Evolutionary conservation across 35 echinoderm and acorn worm genomes (phyloP).

Genomic region (Antedon bifida): DNA sequence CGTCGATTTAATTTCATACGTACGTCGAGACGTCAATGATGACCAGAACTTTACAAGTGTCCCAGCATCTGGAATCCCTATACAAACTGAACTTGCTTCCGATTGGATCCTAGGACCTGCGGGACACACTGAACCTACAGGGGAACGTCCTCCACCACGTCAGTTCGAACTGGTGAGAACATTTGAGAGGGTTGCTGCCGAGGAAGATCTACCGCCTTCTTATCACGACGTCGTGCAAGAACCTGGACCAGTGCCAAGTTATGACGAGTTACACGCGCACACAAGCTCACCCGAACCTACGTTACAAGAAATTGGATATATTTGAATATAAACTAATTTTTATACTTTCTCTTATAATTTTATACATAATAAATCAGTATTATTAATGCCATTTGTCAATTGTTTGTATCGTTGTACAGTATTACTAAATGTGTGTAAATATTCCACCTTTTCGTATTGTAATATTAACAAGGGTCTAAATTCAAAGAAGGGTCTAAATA

Average conservation of each 20-base stretch:
- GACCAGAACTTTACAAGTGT: background rate
- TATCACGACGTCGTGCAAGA: background rate
- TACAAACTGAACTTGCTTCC: too few species aligned
- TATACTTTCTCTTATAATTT: background rate
- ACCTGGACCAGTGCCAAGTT: background rate
- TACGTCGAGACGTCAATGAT: background rate
- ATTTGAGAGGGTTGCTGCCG: background rate
- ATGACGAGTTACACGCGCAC: background rate
- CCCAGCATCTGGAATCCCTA: background rate
- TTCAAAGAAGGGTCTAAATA: too few species aligned
- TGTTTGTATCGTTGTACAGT: too few species aligned
- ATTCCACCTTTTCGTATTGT: too few species aligned
- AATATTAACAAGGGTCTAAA: too few species aligned
- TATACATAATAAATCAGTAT: too few species aligned
- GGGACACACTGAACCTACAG: background rate
- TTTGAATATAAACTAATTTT: background rate
- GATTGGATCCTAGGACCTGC: background rate
- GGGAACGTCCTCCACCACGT: too few species aligned
- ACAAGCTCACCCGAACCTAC: background rate
- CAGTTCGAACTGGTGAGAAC: background rate
- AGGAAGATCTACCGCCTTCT: background rate
- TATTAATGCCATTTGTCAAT: too few species aligned
- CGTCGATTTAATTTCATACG: background rate
- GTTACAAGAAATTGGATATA: background rate
- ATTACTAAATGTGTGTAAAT: too few species aligned